Percentiles rank a stretch among this genome's conserved stretches.
Conservation (phyloP, 2,888 invertebrate genomes). For the Dimorphilus gyrociliatus region DNA sequence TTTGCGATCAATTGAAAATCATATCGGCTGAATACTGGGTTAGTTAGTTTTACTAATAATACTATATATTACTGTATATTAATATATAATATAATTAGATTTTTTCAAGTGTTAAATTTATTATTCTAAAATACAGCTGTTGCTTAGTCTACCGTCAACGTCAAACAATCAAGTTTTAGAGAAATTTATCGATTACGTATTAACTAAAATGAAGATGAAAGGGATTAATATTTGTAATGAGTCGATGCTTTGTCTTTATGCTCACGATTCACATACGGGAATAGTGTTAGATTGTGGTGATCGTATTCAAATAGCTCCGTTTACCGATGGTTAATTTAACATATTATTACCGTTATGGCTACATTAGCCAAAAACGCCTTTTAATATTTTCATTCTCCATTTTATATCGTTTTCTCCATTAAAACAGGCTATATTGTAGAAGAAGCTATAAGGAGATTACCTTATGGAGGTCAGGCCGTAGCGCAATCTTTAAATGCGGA, state of each 20-base stretch:
- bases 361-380: too few species aligned
- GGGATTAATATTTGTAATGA: slow-evolving; percentile 43
- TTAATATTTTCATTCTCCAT: too few species aligned
- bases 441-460: slow-evolving; percentile 41
- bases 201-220: too few species aligned
- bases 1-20: slow-evolving; percentile 41
- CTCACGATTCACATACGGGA: slow-evolving; percentile 45
- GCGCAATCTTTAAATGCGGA: slow-evolving; percentile 37
- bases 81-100: too few species aligned
- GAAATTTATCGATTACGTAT: too few species aligned
- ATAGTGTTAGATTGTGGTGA: slow-evolving; percentile 47
- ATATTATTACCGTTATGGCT: slow-evolving; percentile 1
- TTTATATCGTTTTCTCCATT: too few species aligned
- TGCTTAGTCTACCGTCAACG: too few species aligned
- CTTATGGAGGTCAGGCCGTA: slow-evolving; percentile 43
- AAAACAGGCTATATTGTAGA: slow-evolving; percentile 38
- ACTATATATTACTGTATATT: too few species aligned
- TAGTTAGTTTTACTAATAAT: slow-evolving; percentile 14
- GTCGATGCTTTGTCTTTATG: slow-evolving; percentile 43
- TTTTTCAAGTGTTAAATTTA: too few species aligned
- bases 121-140: too few species aligned
- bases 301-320: slow-evolving; percentile 43
- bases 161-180: too few species aligned
- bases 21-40: slow-evolving; percentile 40
- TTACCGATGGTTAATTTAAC: slow-evolving; percentile 42